Base-by-base conservation (phyloP, 2,797 vertebrate genomes). In the Australoheros facetus region DNA sequence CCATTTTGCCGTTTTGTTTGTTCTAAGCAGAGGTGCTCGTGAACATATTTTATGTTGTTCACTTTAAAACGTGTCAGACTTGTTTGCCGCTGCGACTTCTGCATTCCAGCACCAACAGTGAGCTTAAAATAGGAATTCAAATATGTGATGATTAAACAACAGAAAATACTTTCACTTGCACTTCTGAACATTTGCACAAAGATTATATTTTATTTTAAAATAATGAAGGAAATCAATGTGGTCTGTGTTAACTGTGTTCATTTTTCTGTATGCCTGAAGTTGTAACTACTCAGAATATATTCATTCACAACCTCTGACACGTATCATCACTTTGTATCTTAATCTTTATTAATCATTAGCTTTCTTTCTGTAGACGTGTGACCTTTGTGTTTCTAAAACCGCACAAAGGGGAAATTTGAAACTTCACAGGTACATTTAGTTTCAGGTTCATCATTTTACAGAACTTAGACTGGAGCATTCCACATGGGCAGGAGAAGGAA, bases 401-500 rank as follows among this genome's bases (percentile, higher is more conserved):
- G 26, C 21, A 34, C 9, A 10, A 56, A 39, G 5, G 4, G 13
- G 13, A 48, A 11, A 28, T 34, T 6, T 48, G 1, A 62, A 56
- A 70, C 30, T 39, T 19, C 13, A 26, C 12, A 1, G 45, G 30
- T 39, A 58, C 14, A 28, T 55, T 73, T 71, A 28, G 42, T 56
- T 83, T 66, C 53, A 16, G 26, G 14, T 78, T 87, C 10, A 57
- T 39, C 39, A 21, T 42, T 56, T 57, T 77, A 45, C 37, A 78
- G 6, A 64, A 45, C 45, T 73, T 14, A n/a, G 2, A 6, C 30
- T 60, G 30, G 64, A 32, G 74, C 14, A 28, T 5, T 78, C 30
- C n/a, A 26, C 3, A 26, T 26, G 26, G 26, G 26, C 26, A 26
- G 26, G 26, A 26, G 26, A 26, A 26, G 26, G 26, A 26, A 64